phyloP scores from a whole-genome alignment of 92 coral and sea anemone genomes.

The Micromussa lordhowensis region DNA sequence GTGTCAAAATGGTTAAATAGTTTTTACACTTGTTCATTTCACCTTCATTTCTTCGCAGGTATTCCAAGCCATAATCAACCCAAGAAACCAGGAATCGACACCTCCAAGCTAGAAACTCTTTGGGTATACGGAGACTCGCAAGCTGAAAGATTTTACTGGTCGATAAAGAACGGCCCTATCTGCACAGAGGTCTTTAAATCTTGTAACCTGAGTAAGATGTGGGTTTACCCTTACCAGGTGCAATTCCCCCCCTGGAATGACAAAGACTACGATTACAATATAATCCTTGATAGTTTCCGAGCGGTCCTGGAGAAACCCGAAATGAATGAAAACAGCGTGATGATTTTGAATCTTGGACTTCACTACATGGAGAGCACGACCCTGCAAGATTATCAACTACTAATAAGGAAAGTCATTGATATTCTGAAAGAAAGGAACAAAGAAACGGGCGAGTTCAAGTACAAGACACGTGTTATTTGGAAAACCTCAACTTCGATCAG shows the following conservation, averaged over 20 bases:
- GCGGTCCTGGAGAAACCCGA: conserved; percentile 66
- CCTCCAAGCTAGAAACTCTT: conserved; percentile 46
- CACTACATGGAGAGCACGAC: conserved; percentile 80
- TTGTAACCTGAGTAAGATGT: conserved; percentile 80
- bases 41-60: background rate
- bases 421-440: conserved; percentile 57
- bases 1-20: background rate
- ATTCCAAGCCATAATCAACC: background rate
- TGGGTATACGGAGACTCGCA: conserved; percentile 95
- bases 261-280: conserved; percentile 74
- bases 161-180: conserved; percentile 66
- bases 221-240: conserved; percentile 78
- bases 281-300: conserved; percentile 66
- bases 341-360: conserved; percentile 85
- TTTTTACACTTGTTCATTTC: background rate
- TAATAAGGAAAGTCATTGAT: conserved; percentile 64
- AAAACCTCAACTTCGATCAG: conserved; percentile 87
- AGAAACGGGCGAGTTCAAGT: conserved; percentile 38
- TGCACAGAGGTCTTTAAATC: conserved; percentile 80
- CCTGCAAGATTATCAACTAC: conserved; percentile 65
- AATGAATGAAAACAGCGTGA: conserved; percentile 84
- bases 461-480: conserved; percentile 81
- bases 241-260: conserved; percentile 75
- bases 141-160: conserved; percentile 76
- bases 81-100: background rate